phyloP scores from a whole-genome alignment of 1,140 invertebrate genomes.

The Ips nitidus region DNA sequence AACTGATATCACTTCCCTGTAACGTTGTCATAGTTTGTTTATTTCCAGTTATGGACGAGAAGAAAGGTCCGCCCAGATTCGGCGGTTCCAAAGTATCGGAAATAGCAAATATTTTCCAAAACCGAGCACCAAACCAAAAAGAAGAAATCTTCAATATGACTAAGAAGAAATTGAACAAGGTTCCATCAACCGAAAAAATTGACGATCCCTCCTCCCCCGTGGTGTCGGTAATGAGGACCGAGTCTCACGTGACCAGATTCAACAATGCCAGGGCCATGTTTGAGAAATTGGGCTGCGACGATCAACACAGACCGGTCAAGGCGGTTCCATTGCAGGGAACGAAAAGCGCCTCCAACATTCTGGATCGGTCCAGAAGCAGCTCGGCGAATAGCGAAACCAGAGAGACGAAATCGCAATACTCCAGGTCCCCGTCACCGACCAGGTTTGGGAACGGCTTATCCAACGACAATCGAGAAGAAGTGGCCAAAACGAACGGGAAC shows the following conservation, averaged over 20 bases:
- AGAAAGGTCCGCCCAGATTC: conserved; percentile 63
- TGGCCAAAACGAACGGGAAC: conserved; percentile 53
- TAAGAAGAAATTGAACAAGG: conserved; percentile 48
- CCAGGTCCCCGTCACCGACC: conserved; percentile 47
- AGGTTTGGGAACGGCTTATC: conserved; percentile 39
- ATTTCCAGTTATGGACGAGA: conserved; percentile 61
- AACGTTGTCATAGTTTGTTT: background rate
- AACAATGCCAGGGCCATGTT: conserved; percentile 91
- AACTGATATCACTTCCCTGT: no score
- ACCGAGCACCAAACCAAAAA: conserved; percentile 44
- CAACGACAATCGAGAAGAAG: conserved; percentile 47
- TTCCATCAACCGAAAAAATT: conserved; percentile 53
- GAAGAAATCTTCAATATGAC: conserved; percentile 53
- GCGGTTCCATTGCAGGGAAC: conserved; percentile 48
- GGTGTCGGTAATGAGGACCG: conserved; percentile 78
- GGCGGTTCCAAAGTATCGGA: conserved; percentile 84
- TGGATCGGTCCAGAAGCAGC: conserved; percentile 47
- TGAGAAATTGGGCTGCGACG: conserved; percentile 83
- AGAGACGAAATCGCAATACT: conserved; percentile 42
- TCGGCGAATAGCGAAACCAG: conserved; percentile 48
- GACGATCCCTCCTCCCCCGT: conserved; percentile 53
- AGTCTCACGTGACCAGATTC: conserved; percentile 86
- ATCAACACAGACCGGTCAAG: conserved; percentile 38
- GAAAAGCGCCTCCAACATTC: conserved; percentile 50
- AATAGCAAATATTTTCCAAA: conserved; percentile 83